Evolutionary conservation across 2,797 vertebrate species (phyloP).

Genomic region (Thaleichthys pacificus): DNA sequence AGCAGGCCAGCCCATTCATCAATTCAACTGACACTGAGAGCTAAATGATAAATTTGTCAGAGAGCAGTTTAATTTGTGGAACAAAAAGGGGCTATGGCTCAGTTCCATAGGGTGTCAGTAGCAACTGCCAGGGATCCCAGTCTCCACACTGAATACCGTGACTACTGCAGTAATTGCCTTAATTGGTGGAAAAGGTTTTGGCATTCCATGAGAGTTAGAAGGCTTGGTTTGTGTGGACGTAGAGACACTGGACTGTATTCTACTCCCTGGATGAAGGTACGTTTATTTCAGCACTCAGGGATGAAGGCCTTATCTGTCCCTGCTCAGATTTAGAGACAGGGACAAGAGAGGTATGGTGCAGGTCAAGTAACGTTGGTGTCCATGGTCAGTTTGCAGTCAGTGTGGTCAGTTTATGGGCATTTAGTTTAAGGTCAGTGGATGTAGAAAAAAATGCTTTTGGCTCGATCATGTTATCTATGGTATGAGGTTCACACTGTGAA

Average conservation of each 20-base stretch:
- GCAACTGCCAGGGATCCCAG: conserved; percentile 65
- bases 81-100: conserved; percentile 58
- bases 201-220: conserved; percentile 69
- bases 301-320: no score
- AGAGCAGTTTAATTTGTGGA: conserved; percentile 55
- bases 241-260: conserved; percentile 51
- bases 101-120: conserved; percentile 61
- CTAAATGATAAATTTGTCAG: conserved; percentile 69
- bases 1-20: conserved; percentile 44
- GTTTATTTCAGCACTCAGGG: conserved; percentile 69
- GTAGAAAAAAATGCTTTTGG: conserved; percentile 28
- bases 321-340: conserved; percentile 55
- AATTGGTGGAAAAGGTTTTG: conserved; percentile 63
- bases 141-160: conserved; percentile 68
- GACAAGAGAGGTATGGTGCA: conserved; percentile 36
- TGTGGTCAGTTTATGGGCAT: conserved; percentile 36
- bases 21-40: conserved; percentile 47
- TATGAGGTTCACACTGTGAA: no score
- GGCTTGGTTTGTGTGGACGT: conserved; percentile 66
- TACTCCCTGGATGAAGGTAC: conserved; percentile 70
- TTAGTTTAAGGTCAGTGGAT: conserved; percentile 18
- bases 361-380: conserved; percentile 61
- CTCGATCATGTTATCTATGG: not conserved
- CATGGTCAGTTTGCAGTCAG: conserved; percentile 49
- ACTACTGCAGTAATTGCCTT: conserved; percentile 69